Conservation (phyloP, 2,797 vertebrate species). For the Coregonus suidteri region DNA sequence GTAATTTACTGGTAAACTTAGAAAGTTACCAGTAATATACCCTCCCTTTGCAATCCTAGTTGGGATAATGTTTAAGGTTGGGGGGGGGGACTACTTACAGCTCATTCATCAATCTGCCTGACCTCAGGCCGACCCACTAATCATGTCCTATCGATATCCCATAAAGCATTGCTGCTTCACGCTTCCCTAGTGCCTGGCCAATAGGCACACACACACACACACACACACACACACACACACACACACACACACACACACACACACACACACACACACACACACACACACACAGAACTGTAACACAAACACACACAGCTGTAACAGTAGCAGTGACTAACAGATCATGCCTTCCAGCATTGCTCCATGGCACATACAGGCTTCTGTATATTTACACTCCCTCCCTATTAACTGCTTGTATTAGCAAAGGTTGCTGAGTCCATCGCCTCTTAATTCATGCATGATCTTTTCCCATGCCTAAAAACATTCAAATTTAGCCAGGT, state of each 20-base stretch:
- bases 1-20: too few relatives aligned
- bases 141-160: conserved; percentile 43
- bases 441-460: conserved; percentile 49
- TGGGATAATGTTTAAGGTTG: too few relatives aligned
- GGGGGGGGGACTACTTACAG: too few relatives aligned
- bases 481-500: conserved; percentile 19
- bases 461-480: conserved; percentile 35
- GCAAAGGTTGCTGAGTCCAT: conserved; percentile 34
- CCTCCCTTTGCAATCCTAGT: too few relatives aligned
- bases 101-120: background rate
- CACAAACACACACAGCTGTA: background rate
- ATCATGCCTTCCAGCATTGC: conserved; percentile 54
- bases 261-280: too few relatives aligned
- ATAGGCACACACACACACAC: background rate
- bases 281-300: background rate
- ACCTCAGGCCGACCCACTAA: conserved; percentile 34
- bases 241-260: too few relatives aligned
- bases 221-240: background rate
- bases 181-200: conserved; percentile 1
- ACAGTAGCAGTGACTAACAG: conserved; percentile 39
- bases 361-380: conserved; percentile 62
- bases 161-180: conserved; percentile 26
- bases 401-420: background rate
- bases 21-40: too few relatives aligned
- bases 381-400: conserved; percentile 44